Base-by-base conservation (phyloP, 2,113 vertebrate genomes). In the Corythoichthys intestinalis region DNA sequence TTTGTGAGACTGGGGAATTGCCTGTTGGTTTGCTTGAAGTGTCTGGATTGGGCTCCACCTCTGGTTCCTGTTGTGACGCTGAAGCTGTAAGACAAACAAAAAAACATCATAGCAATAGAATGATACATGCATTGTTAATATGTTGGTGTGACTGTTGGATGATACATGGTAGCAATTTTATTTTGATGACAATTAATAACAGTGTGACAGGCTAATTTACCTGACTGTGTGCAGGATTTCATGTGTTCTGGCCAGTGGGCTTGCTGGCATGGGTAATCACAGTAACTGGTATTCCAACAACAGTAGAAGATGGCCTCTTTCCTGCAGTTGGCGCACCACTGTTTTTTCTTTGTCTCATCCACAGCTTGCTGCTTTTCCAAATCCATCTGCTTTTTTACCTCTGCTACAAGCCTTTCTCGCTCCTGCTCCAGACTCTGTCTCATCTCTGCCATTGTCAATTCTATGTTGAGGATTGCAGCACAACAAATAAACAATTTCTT, bases 211-310 rank as follows among this genome's bases (percentile, higher is more conserved):
- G 8, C 15, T 52, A 52, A 2, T 66, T 28, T 95, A 98, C 97
- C 97, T 89, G 97, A 98, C 88, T 98, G 97, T 11, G 96, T 98
- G 84, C 96, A 98, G 67, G 97, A 98, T 79, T 98, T 98, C 96
- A 98, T 98, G 61, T 98, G 97, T 83, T 98, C 96, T 0, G 96
- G 97, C 97, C 97, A 98, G 85, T 98, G 97, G 6, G 97, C 96
- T 82, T 98, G 96, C 84, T 98, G 97, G 83, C 97, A 98, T 62
- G 97, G 97, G 76, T 98, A 98, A 86, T 98, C 97, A 3, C 97
- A 98, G 88, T 98, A 98, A 89, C 96, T 98, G 17, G 96, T 98
- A 69, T 98, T 98, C 96, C 96, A 98, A 85, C 96, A 98, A 89
- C 97, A 98, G 79, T 98, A 98, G 84, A 98, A 98, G 65, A 98